Evolutionary conservation across 2,113 vertebrate species (phyloP).

Genomic region (Chlamydotis undulata): DNA sequence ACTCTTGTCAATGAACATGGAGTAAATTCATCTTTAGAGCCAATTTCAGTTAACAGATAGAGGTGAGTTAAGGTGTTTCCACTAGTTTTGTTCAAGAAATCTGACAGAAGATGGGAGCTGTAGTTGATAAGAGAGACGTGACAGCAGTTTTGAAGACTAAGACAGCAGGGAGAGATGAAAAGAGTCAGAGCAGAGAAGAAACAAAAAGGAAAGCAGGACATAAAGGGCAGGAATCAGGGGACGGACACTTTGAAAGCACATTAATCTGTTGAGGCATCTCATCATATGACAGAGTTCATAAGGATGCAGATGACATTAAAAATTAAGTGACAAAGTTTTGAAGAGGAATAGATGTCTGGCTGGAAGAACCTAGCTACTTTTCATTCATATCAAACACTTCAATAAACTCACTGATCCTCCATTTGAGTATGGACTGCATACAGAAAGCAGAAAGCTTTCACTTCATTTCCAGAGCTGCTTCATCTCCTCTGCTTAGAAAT

Average conservation of each 20-base stretch:
- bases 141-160: neutral
- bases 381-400: neutral
- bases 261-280: neutral
- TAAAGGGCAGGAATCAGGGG: neutral
- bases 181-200: neutral
- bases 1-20: neutral
- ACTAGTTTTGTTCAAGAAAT: neutral
- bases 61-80: neutral
- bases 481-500: neutral
- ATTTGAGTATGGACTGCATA: neutral
- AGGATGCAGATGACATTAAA: neutral
- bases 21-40: neutral
- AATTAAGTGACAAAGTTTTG: neutral
- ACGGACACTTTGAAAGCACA: neutral
- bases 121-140: neutral
- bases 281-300: neutral
- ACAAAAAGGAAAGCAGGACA: neutral
- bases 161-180: neutral
- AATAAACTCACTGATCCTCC: neutral
- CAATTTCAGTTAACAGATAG: neutral
- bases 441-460: neutral
- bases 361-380: neutral
- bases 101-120: neutral
- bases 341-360: neutral
- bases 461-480: neutral